Evolutionary conservation across 1,140 invertebrate species (phyloP), one percentile per base, ranked within the genome.

Genomic region (Doryteuthis pealeii): DNA sequence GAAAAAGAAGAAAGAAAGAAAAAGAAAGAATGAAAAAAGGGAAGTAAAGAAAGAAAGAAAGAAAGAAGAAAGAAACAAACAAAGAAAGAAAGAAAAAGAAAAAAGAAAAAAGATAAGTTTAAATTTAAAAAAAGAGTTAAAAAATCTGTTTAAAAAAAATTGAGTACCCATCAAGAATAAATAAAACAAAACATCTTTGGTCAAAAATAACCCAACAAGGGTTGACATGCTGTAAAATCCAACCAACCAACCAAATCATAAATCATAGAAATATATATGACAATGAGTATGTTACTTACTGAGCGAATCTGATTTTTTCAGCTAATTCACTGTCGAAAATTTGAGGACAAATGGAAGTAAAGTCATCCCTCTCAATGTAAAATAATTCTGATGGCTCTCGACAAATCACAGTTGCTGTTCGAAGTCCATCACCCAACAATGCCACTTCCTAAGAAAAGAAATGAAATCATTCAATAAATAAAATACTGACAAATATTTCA

Each of bases 371-470:
- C 67, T 81, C 81, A 12, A 82, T 77, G 67, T 79, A 76, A 45
- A 80, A 82, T 66, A 82, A 69, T 70, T 82, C 79, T 1, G 79
- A 76, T 12, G 79, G 78, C 45, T 80, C 78, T 26, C 75, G 74
- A 28, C 78, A 79, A 40, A 81, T 81, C 10, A 81, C 76, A 8
- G 76, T 75, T 3, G 79, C 79, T n/a, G 79, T 76, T 2, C 79
- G 68, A 4, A 28, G 66, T 10, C 79, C 80, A 45, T 82, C 80
- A 2, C 80, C 79, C 40, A 80, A 71, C 66, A 82, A 30, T 14
- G 80, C 79, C 6, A 80, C 72, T 43, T 82, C 80, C 80, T 82
- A n/a, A n/a, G n/a, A n/a, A n/a, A n/a, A n/a, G n/a, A n/a, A n/a
- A n/a, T n/a, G n/a, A 31, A 58, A 58, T 58, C 5, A 28, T 0